phyloP scores from a whole-genome alignment of 2,888 invertebrate species.

The Drosophila subquinaria region DNA sequence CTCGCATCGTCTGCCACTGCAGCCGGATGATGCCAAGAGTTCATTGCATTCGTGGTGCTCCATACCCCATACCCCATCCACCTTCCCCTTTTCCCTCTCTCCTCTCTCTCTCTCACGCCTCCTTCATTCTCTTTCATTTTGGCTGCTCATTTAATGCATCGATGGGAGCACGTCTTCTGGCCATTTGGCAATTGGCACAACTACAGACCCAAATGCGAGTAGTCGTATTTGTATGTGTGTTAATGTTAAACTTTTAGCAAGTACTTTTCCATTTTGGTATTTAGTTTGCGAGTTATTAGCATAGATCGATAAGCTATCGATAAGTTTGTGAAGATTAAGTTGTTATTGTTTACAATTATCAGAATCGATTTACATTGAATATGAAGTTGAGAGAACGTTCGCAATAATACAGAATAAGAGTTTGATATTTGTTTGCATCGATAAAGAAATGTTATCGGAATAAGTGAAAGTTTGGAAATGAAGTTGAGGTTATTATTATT shows the following conservation, averaged over 20 bases:
- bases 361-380: neutral
- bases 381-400: no score
- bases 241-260: slow-evolving; percentile 21
- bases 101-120: neutral
- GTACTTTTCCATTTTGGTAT: slow-evolving; percentile 1
- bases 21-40: slow-evolving; percentile 57
- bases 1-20: slow-evolving; percentile 50
- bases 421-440: no score
- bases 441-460: no score
- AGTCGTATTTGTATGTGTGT: slow-evolving; percentile 1
- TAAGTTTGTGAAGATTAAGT: neutral
- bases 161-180: slow-evolving; percentile 46
- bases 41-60: slow-evolving; percentile 57
- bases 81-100: neutral
- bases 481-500: no score
- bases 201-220: slow-evolving; percentile 8
- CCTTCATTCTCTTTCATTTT: slow-evolving; percentile 7
- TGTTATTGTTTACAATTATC: neutral
- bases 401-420: no score
- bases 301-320: neutral
- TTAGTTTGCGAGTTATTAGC: neutral
- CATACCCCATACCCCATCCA: slow-evolving; percentile 1
- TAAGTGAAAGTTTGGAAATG: no score
- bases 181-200: slow-evolving; percentile 35
- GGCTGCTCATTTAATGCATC: slow-evolving; percentile 58